Percentiles rank a stretch among this genome's conserved stretches.
Conservation (phyloP, 92 coral and sea anemone genomes). For the Heliopora coerulea region DNA sequence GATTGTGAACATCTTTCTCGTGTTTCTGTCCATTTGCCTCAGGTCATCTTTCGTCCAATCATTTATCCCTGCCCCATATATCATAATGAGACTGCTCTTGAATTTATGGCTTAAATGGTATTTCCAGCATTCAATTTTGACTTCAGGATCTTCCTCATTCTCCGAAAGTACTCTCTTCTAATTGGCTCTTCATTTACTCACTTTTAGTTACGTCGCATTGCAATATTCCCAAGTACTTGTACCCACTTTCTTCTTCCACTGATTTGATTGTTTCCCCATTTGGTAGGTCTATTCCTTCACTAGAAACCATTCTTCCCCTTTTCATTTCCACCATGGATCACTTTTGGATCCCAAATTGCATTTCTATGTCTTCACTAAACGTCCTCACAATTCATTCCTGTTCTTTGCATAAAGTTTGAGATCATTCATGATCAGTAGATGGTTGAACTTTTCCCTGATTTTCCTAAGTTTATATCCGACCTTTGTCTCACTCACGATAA, state of each 20-base stretch:
- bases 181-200: conserved; percentile 39
- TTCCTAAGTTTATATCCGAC: conserved; percentile 24
- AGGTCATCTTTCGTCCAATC: conserved; percentile 46
- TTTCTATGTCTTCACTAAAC: background rate
- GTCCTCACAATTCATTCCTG: background rate
- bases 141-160: conserved; percentile 49
- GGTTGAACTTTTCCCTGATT: conserved; percentile 9
- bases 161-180: conserved; percentile 37
- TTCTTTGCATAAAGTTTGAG: conserved; percentile 33
- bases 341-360: conserved; percentile 20
- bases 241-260: conserved; percentile 20
- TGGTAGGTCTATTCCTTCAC: conserved; percentile 20
- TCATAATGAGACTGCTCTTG: conserved; percentile 46
- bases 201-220: conserved; percentile 21
- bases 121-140: conserved; percentile 41
- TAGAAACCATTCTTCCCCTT: background rate
- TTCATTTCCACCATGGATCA: background rate
- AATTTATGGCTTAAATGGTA: conserved; percentile 46
- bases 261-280: conserved; percentile 20
- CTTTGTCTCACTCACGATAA: conserved; percentile 17
- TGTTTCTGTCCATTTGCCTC: conserved; percentile 48
- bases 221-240: conserved; percentile 30
- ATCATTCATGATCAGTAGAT: conserved; percentile 41
- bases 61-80: conserved; percentile 47
- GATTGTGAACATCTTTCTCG: conserved; percentile 41